phyloP scores from a whole-genome alignment of 2,113 vertebrate genomes.

The Lamprotornis superbus region DNA sequence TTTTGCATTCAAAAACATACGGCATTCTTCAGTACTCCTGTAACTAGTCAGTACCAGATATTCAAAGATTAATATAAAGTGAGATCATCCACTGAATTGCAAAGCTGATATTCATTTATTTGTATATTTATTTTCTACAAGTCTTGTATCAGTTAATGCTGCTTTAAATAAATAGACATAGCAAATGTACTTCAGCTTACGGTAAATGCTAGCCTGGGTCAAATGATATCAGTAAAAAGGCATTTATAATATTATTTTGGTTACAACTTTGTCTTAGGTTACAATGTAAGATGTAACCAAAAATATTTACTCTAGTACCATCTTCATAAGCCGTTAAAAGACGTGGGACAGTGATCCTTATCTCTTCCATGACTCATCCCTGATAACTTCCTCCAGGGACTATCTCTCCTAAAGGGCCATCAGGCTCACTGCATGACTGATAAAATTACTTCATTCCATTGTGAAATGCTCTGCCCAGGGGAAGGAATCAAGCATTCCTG shows the following conservation, averaged over 20 bases:
- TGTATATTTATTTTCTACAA: not conserved
- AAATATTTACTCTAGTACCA: not conserved
- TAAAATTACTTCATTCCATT: too few relatives aligned
- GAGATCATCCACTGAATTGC: not conserved
- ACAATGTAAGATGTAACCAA: not conserved
- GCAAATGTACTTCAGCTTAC: not conserved
- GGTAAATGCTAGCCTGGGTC: not conserved
- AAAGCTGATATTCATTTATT: not conserved
- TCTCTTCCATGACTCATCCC: not conserved
- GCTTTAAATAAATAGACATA: not conserved
- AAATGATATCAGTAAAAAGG: not conserved
- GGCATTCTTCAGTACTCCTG: not conserved
- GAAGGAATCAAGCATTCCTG: not conserved
- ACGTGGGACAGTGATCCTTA: too few relatives aligned
- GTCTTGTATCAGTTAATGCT: not conserved
- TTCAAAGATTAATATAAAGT: not conserved
- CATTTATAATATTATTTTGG: not conserved
- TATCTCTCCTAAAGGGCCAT: not conserved
- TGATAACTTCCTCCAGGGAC: not conserved
- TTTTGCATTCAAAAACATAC: not conserved
- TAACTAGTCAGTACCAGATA: not conserved
- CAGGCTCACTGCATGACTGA: not conserved
- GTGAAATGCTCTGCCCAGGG: too few relatives aligned
- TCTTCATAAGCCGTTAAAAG: not conserved
- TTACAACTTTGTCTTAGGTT: not conserved